Evolutionary conservation across 2,888 invertebrate genomes (phyloP).

Genomic region (Noctua janthe): DNA sequence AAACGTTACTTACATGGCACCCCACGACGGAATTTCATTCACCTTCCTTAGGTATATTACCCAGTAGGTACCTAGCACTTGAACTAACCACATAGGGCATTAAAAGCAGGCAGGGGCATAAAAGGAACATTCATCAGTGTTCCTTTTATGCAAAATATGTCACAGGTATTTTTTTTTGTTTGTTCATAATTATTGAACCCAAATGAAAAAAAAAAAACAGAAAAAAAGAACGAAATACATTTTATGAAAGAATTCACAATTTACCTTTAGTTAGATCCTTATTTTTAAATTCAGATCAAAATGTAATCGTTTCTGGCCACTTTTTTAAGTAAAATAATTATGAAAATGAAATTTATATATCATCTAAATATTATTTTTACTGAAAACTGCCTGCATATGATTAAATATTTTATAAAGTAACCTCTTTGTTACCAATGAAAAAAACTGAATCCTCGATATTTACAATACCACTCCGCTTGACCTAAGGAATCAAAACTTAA

Average conservation of each 20-base stretch:
- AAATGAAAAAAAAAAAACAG: neutral
- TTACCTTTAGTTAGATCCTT: neutral
- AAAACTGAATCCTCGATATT: neutral
- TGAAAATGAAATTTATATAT: slow-evolving; percentile 3
- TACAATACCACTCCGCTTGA: neutral
- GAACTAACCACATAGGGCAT: neutral
- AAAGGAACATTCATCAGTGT: slow-evolving; percentile 8
- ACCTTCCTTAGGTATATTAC: neutral
- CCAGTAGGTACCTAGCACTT: neutral
- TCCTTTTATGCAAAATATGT: neutral
- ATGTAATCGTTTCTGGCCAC: neutral
- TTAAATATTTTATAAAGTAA: neutral
- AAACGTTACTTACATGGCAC: slow-evolving; percentile 12
- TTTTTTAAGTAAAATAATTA: neutral
- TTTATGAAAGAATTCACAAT: too few species aligned
- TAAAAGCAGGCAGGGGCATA: slow-evolving; percentile 5
- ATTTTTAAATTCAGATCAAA: neutral
- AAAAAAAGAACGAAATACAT: too few species aligned
- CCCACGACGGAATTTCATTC: neutral
- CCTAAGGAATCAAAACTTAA: neutral
- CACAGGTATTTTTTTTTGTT: neutral
- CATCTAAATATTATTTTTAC: neutral
- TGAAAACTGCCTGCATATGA: neutral
- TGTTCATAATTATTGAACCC: neutral
- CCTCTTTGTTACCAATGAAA: neutral